Conservation (phyloP, 2,113 vertebrate genomes). For the Pelecanoides urinatrix region DNA sequence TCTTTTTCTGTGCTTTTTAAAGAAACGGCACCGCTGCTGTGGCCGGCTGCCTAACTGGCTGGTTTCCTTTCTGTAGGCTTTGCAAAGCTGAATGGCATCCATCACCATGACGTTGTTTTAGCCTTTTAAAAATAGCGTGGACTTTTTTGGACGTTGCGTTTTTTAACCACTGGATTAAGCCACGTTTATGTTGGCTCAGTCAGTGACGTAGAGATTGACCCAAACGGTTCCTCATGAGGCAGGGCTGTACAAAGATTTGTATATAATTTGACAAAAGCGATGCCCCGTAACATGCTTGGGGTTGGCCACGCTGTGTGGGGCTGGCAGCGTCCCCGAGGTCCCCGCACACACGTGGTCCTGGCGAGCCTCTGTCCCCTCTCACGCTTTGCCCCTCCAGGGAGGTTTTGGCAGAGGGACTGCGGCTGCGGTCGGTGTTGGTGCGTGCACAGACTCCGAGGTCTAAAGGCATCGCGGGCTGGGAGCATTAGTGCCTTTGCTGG, state of each 20-base stretch:
- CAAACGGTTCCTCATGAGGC: neutral
- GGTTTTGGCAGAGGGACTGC: neutral
- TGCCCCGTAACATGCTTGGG: neutral
- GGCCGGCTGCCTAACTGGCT: neutral
- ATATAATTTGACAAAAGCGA: neutral
- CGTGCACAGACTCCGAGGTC: fast-evolving
- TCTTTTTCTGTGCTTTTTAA: neutral
- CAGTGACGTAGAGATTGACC: neutral
- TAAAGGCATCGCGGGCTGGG: neutral
- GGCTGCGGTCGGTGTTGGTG: neutral
- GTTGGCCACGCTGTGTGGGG: neutral
- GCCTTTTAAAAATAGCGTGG: neutral
- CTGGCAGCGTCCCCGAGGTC: neutral
- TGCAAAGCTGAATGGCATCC: neutral
- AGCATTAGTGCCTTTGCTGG: neutral
- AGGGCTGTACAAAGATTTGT: neutral
- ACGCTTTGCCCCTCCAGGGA: neutral
- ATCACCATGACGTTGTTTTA: neutral
- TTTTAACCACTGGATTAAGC: neutral
- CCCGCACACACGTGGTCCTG: fast-evolving
- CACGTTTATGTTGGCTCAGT: neutral
- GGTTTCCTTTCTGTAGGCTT: neutral
- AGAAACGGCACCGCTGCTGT: fast-evolving
- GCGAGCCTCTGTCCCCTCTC: neutral
- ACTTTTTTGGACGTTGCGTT: neutral